Base-by-base conservation (phyloP, 2,113 vertebrate species). In the Butorides virescens region DNA sequence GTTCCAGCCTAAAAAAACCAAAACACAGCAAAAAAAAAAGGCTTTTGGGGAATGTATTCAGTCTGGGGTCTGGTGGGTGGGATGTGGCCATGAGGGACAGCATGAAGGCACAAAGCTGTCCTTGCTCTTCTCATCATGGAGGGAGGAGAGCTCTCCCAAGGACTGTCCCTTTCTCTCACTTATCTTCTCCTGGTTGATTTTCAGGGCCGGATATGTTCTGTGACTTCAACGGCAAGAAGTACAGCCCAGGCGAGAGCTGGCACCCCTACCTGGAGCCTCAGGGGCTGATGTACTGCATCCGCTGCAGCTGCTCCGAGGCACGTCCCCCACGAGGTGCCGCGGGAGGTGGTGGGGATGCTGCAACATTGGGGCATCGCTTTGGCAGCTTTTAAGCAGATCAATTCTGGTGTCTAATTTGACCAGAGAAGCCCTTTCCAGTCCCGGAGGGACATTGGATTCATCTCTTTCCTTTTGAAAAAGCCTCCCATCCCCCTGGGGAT, bases 261-360 rank as follows among this genome's bases (percentile, higher is more conserved):
- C 99, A 99, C 88, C 99, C 99, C 53, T 99, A 99, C 97, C 95
- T 99, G 95, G 99, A 99, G 96, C 99, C 99, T 0, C 99, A 99
- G 62, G 99, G 99, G 46, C 93, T 99, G 67, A 99, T 99, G 98
- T 99, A 98, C 98, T 99, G 99, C 97, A 98, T 99, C 96, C 98
- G 98, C 62, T 99, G 99, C 91, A 97, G 98, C 91, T 99, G 99
- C 97, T 97, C 98, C 1, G 98, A 99, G 98, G 99, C 99, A 99
- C 0, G 86, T 77, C 10, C 46, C 12, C 15, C 2, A 0, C 0
- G 3, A 23, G 52, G 67, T 25, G 44, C 36, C 12, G 1, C 0
- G 16, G 19, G 74, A 39, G 32, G 34, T 52, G 58, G 20, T n/a
- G 11, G 86, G 56, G 68, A 17, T n/a, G 8, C 50, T 55, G 36